Base-by-base conservation (phyloP, 2,888 invertebrate species). In the Pammene fasciana region DNA sequence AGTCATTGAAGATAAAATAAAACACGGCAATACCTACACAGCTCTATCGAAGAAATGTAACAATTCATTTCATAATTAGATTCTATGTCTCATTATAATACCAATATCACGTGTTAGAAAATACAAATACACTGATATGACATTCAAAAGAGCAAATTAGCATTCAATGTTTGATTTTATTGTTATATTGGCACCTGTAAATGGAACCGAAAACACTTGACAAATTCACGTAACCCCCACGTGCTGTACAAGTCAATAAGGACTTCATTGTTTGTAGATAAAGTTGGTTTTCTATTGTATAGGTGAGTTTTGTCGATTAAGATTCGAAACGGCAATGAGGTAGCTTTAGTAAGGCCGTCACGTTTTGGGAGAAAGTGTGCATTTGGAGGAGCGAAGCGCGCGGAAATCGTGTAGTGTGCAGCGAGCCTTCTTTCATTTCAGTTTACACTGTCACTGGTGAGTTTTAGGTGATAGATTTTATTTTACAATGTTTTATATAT, bases 351-450 rank as follows among this genome's bases (percentile, higher is more conserved):
- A 70, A 66, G 48, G 55, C 48, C 60, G 66, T 65, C 70, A 70
- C 70, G 70, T 61, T 70, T 70, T 70, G 45, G 70, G 70, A 70
- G 65, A 70, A 66, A 65, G 65, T 70, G 18, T 43, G 55, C 65
- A 66, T 66, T 57, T 66, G 26, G 54, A 52, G 60, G 57, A 57
- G 68, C 41, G 60, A 50, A 62, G 41, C 65, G 70, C 54, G 54
- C 45, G 18, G 50, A 18, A 54, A 65, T 43, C 65, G 50, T 16
- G 70, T 65, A 70, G 70, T 70, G 65, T 70, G 59, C 18, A 65
- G 60, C 45, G 34, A 14, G 41, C 55, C 55, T 66, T 64, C 57
- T 62, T 65, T 65, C 18, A 41, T 61, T 48, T 26, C 13, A 48
- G 54, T 43, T 65, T 70, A 16, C 48, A 55, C 41, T 59, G n/a